phyloP scores from a whole-genome alignment of 2,113 vertebrate species.

The Eira barbara region DNA sequence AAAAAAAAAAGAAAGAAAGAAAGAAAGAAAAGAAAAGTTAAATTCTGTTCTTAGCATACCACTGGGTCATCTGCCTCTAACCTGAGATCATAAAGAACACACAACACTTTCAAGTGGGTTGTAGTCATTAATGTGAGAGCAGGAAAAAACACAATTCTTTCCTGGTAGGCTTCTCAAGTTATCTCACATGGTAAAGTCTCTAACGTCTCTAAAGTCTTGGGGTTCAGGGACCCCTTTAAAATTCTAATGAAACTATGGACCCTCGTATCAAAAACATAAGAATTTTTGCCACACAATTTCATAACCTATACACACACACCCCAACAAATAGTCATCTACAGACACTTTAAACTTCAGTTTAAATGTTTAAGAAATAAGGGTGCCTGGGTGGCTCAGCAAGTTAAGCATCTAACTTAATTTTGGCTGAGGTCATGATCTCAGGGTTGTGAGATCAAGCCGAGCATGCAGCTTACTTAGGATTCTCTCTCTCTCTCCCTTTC shows the following conservation, averaged over 20 bases:
- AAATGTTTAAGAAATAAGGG: background rate
- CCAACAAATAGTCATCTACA: background rate
- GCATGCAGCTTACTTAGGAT: too few relatives aligned
- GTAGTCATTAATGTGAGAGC: background rate
- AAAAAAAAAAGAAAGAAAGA: too few relatives aligned
- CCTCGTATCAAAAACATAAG: background rate
- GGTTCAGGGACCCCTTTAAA: background rate
- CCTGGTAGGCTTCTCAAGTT: background rate
- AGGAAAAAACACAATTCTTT: background rate
- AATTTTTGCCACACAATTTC: background rate
- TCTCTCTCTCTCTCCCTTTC: background rate
- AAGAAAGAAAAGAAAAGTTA: too few relatives aligned
- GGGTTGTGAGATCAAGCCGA: too few relatives aligned
- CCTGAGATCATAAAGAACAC: too few relatives aligned
- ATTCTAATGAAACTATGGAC: background rate
- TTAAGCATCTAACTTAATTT: too few relatives aligned
- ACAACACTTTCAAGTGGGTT: too few relatives aligned
- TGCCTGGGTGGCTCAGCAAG: too few relatives aligned
- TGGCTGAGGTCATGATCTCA: too few relatives aligned
- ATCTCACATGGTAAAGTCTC: background rate
- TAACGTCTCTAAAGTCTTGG: background rate
- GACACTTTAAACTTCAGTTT: background rate
- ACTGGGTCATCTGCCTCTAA: too few relatives aligned
- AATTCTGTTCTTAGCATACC: too few relatives aligned
- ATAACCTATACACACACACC: background rate